Evolutionary conservation across 1,140 invertebrate species (phyloP).

Genomic region (Drosophila persimilis): DNA sequence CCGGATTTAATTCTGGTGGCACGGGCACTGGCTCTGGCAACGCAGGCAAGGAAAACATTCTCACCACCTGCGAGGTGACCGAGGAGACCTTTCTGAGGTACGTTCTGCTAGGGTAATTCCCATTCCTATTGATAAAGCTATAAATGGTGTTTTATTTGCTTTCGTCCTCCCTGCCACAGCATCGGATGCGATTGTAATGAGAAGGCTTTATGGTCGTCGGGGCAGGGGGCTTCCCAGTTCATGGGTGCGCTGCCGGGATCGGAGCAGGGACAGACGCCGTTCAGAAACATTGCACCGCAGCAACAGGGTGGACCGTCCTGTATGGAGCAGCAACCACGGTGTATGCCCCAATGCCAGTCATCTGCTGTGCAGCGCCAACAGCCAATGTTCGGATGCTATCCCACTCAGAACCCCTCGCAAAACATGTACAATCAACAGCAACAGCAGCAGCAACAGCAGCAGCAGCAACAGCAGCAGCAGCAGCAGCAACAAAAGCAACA

Average conservation of each 20-base stretch:
- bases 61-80: conserved; percentile 54
- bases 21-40: too few relatives aligned
- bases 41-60: conserved; percentile 5
- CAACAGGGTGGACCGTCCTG: neutral
- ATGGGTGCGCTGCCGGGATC: too few relatives aligned
- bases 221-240: neutral
- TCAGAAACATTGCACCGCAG: neutral
- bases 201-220: neutral
- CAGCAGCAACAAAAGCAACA: neutral
- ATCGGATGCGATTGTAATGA: conserved; percentile 11
- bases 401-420: neutral
- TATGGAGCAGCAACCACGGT: neutral
- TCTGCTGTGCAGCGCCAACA: neutral
- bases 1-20: neutral
- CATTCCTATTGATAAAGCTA: neutral
- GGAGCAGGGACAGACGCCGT: too few relatives aligned
- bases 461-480: neutral
- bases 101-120: neutral
- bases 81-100: conserved; percentile 51
- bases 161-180: neutral
- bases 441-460: too few relatives aligned
- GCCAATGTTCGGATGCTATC: neutral
- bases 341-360: neutral
- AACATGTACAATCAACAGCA: neutral
- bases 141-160: too few relatives aligned